Conservation (phyloP, 2,113 vertebrate species). For the Plotosus lineatus region DNA sequence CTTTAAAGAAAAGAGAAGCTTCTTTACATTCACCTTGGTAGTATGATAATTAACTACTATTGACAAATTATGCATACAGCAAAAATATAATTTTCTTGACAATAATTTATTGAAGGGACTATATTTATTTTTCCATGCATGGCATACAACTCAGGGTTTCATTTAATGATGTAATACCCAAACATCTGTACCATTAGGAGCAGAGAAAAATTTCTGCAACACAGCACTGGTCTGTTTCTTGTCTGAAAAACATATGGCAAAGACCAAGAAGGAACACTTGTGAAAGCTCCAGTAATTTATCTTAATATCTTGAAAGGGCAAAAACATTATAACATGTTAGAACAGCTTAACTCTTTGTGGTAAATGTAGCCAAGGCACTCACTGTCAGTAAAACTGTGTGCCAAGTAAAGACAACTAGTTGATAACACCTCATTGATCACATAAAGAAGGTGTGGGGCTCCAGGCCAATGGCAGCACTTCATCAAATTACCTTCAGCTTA, state of each 20-base stretch:
- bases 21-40: constrained; percentile 1
- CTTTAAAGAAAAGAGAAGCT: constrained; percentile 15
- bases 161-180: constrained; percentile 30
- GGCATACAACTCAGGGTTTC: background rate
- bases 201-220: background rate
- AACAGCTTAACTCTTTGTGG: background rate
- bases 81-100: background rate
- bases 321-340: background rate
- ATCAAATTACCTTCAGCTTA: constrained; percentile 46
- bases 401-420: constrained; percentile 41
- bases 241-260: constrained; percentile 34
- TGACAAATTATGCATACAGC: background rate
- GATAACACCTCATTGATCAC: constrained; percentile 51
- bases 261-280: constrained; percentile 14
- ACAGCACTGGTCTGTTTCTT: constrained; percentile 32
- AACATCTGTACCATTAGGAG: constrained; percentile 39
- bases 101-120: background rate
- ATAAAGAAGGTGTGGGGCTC: background rate
- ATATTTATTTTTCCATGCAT: background rate
- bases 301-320: background rate
- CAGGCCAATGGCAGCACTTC: constrained; percentile 39
- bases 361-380: background rate
- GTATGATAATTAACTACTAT: background rate
- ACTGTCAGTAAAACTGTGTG: constrained; percentile 42
- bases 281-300: background rate